A percentile compares a stretch with the other conserved stretches of the same genome.
Evolutionary conservation across 2,797 vertebrate species (phyloP).

Genomic region (Pteropus rufus): DNA sequence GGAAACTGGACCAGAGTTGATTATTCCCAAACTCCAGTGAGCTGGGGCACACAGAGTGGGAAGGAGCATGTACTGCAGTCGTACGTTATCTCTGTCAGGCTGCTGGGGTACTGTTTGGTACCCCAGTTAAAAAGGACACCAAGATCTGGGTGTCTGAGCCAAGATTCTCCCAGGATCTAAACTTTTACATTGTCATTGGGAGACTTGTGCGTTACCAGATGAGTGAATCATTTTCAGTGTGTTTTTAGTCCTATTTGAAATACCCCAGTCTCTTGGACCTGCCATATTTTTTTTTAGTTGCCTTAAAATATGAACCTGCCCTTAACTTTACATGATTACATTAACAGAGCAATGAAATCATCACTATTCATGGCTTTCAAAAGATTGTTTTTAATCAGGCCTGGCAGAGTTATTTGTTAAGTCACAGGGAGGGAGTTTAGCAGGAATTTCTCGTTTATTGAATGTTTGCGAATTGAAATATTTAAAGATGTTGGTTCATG

Average conservation of each 20-base stretch:
- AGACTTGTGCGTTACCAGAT: neutral
- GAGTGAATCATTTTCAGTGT: neutral
- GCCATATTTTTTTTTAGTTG: neutral
- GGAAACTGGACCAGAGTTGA: neutral
- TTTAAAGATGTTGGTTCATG: neutral
- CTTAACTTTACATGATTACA: neutral
- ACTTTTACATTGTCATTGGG: neutral
- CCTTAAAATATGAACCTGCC: neutral
- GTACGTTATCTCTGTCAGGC: conserved; percentile 16
- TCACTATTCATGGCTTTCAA: neutral
- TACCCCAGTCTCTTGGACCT: neutral
- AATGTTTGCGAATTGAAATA: neutral
- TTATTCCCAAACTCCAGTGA: neutral
- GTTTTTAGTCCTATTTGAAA: neutral
- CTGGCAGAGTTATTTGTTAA: neutral
- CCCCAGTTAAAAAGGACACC: neutral
- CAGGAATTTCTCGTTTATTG: neutral
- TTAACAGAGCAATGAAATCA: neutral
- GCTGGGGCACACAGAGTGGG: neutral
- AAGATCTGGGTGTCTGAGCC: neutral
- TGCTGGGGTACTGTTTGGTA: neutral
- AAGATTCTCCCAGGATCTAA: neutral
- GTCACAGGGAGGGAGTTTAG: neutral
- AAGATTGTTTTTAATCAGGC: neutral
- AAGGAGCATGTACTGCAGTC: neutral